These are phyloP conservation scores for Passerina amoena DNA, from an alignment of 2,113 vertebrate genomes.

Conservation along the genomic window DNA sequence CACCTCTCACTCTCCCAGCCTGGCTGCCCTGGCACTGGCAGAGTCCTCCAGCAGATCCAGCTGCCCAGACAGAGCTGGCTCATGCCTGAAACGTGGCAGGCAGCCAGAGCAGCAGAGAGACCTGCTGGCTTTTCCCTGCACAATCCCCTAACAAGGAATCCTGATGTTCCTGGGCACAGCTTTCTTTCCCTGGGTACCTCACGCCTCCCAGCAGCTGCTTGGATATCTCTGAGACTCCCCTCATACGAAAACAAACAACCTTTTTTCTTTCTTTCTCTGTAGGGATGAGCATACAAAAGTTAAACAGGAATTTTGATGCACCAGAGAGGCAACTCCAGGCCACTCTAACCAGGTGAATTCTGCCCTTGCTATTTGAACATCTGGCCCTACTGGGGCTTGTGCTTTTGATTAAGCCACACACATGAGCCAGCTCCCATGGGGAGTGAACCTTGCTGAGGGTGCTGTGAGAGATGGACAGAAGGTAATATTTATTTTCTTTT, in stretches of 20 bases:
- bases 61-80: conserved; percentile 54
- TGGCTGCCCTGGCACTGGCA: conserved; percentile 48
- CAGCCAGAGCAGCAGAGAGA: conserved; percentile 37
- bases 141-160: conserved; percentile 29
- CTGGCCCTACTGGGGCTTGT: not conserved
- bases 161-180: conserved; percentile 42
- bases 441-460: not conserved
- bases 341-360: not conserved
- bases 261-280: not conserved
- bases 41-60: conserved; percentile 36
- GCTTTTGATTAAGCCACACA: not conserved
- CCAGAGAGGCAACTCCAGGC: not conserved
- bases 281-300: not conserved
- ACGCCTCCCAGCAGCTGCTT: not conserved
- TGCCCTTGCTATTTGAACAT: not conserved
- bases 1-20: conserved; percentile 9
- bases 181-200: not conserved
- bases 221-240: not conserved
- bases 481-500: not conserved
- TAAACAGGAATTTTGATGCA: not conserved
- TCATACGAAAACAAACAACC: not conserved
- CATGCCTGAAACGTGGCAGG: not conserved
- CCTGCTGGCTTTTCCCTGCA: conserved; percentile 15
- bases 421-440: not conserved
- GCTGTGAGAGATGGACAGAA: not conserved